These are phyloP conservation scores for Mizuhopecten yessoensis DNA, from an alignment of 1,140 invertebrate genomes.

Conservation along the genomic window DNA sequence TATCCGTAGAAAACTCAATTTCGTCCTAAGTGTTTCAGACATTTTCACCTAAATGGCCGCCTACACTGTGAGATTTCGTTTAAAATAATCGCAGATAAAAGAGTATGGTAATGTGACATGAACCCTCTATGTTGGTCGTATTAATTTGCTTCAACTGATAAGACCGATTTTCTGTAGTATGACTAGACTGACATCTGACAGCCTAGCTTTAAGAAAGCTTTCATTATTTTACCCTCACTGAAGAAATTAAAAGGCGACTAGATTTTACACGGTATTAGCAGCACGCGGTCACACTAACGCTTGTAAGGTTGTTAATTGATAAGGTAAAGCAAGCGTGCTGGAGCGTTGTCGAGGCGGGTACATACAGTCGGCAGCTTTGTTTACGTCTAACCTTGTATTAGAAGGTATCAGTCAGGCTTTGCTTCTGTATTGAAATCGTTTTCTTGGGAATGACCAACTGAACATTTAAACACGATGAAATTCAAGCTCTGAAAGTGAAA, in stretches of 20 bases:
- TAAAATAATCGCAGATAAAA: background rate
- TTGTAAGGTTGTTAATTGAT: background rate
- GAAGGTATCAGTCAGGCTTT: background rate
- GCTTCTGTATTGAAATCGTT: no score
- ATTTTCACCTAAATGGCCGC: background rate
- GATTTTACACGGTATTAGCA: background rate
- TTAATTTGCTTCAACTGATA: background rate
- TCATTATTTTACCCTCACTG: slow-evolving; percentile 19
- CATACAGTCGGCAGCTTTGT: background rate
- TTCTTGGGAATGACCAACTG: background rate
- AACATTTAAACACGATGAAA: background rate
- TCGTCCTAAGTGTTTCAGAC: no score
- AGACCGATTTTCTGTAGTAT: no score
- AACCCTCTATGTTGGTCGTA: background rate
- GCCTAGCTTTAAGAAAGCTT: background rate
- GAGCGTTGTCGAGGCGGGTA: background rate
- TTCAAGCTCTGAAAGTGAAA: background rate
- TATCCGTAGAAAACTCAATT: background rate
- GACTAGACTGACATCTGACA: background rate
- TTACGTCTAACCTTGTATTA: background rate
- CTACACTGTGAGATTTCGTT: background rate
- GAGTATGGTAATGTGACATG: background rate
- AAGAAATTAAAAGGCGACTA: slow-evolving; percentile 28
- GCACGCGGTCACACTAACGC: slow-evolving; percentile 16
- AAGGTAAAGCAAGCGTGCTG: background rate